Conservation (phyloP, 2,797 vertebrate species). For the Anomalospiza imberbis region DNA sequence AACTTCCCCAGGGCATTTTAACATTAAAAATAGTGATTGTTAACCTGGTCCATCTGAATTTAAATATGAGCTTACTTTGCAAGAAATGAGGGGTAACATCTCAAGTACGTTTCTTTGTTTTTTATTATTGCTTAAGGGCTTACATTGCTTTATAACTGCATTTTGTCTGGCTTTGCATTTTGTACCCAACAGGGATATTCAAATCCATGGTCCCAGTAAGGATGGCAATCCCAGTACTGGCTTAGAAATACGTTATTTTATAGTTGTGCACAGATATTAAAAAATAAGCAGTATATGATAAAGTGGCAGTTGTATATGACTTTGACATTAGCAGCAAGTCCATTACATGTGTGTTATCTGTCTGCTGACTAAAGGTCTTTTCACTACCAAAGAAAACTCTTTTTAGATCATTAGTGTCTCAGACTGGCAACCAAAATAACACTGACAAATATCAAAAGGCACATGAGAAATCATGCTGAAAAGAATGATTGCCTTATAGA, state of each 20-base stretch:
- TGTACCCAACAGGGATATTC: conserved; percentile 31
- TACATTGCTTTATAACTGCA: conserved; percentile 55
- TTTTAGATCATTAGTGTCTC: neutral
- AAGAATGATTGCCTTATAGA: neutral
- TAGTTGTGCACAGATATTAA: neutral
- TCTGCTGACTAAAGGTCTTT: neutral
- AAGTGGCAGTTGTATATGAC: neutral
- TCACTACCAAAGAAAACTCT: neutral
- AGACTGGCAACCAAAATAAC: neutral
- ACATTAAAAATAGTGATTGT: conserved; percentile 82
- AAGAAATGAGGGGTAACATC: conserved; percentile 75
- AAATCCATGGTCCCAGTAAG: neutral
- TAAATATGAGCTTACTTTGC: conserved; percentile 76
- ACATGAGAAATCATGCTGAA: neutral
- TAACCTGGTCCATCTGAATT: conserved; percentile 78
- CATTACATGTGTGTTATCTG: neutral
- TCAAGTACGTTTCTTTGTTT: conserved; percentile 65
- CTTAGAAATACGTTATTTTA: neutral
- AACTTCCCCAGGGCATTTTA: conserved; percentile 80
- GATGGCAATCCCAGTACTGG: neutral
- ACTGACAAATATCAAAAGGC: neutral
- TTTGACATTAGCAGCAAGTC: neutral
- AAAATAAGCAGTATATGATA: neutral
- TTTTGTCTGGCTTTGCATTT: conserved; percentile 65
- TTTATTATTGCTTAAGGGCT: conserved; percentile 72